Conservation (phyloP, 2,797 vertebrate genomes). For the Cyclopterus lumpus region DNA sequence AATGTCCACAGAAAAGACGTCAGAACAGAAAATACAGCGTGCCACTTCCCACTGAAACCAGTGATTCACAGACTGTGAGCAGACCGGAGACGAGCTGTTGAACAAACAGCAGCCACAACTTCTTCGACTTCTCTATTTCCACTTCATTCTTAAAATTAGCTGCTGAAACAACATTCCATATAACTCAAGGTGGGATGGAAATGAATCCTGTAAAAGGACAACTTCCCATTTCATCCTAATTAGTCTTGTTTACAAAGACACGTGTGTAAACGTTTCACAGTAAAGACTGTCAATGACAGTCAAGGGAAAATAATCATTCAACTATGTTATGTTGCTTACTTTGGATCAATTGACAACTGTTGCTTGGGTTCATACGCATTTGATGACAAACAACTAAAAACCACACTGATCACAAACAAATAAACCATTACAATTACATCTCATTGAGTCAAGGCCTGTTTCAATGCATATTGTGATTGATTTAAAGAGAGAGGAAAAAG, state of each 20-base stretch:
- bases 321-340: neutral
- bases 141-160: slow-evolving; percentile 66
- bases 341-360: slow-evolving; percentile 2
- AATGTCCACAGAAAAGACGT: slow-evolving; percentile 17
- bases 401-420: slow-evolving; percentile 5
- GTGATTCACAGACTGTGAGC: slow-evolving; percentile 56
- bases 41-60: slow-evolving; percentile 57
- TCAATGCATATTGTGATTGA: too few relatives aligned
- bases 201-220: neutral
- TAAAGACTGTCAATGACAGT: neutral
- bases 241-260: neutral
- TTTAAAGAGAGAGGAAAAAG: neutral
- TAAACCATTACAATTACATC: too few relatives aligned
- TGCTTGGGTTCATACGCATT: neutral
- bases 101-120: slow-evolving; percentile 43
- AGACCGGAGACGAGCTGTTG: slow-evolving; percentile 51
- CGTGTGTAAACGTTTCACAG: neutral
- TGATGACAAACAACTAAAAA: slow-evolving; percentile 2
- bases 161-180: slow-evolving; percentile 17
- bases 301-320: neutral
- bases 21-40: slow-evolving; percentile 13
- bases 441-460: too few relatives aligned
- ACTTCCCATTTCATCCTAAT: slow-evolving; percentile 26
- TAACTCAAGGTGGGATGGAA: slow-evolving; percentile 54
- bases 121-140: slow-evolving; percentile 60